Evolutionary conservation across 2,888 invertebrate genomes (phyloP).

Genomic region (Phengaris arion): DNA sequence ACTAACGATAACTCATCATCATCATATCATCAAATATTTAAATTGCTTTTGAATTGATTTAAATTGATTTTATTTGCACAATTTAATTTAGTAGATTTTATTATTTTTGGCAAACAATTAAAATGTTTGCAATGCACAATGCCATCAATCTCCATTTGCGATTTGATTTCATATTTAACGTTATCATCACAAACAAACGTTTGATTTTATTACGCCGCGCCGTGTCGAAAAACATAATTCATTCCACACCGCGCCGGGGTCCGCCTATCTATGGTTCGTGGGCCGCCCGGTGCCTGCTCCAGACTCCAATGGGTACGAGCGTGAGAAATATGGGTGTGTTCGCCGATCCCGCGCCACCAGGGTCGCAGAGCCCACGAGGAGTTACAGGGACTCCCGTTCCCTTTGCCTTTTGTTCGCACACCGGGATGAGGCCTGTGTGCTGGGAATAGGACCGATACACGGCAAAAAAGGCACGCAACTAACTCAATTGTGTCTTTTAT

Average conservation of each 20-base stretch:
- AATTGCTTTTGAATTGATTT: too few species aligned
- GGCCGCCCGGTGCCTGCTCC: conserved; percentile 1
- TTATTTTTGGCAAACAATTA: too few species aligned
- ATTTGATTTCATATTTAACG: too few species aligned
- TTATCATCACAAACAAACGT: too few species aligned
- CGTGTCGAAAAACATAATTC: not conserved
- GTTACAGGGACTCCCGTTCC: conserved; percentile 35
- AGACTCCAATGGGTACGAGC: conserved; percentile 59
- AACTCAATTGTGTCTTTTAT: not conserved
- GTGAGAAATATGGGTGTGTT: conserved; percentile 71
- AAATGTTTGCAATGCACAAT: too few species aligned
- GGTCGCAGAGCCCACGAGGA: conserved; percentile 51
- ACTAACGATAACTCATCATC: too few species aligned
- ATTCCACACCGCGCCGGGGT: not conserved
- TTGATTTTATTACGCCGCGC: not conserved
- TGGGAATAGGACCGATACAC: not conserved
- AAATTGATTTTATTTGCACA: too few species aligned
- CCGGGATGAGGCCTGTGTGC: not conserved
- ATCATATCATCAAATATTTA: too few species aligned
- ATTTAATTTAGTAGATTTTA: too few species aligned
- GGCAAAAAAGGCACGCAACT: not conserved
- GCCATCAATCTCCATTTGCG: too few species aligned
- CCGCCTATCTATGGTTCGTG: conserved; percentile 14
- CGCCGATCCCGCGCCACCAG: conserved; percentile 61
- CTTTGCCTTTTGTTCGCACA: not conserved